Conservation (phyloP, 2,888 invertebrate genomes). For the Eueremaeus valkanovi region DNA sequence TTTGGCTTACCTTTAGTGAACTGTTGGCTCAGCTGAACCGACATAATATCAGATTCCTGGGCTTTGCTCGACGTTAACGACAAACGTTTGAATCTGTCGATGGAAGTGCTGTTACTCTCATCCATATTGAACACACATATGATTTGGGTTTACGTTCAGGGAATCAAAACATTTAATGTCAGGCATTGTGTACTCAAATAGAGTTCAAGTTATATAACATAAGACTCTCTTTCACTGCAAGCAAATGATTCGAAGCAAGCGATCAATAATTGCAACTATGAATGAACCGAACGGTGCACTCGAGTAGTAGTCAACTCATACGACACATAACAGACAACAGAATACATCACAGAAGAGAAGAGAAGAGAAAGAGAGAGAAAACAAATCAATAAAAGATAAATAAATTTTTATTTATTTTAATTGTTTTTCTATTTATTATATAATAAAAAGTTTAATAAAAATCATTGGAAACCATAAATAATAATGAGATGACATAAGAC, state of each 20-base stretch:
- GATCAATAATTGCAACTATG: conserved; percentile 8
- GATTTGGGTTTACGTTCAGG: background rate
- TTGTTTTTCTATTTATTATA: conserved; percentile 1
- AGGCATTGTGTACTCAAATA: conserved; percentile 17
- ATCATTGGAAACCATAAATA: background rate
- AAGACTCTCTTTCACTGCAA: background rate
- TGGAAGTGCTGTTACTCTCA: conserved; percentile 25
- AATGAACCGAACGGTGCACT: conserved; percentile 29
- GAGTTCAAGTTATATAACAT: conserved; percentile 6
- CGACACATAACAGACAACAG: background rate
- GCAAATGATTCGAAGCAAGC: background rate
- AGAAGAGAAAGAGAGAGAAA: too few species aligned
- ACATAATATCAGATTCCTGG: conserved; percentile 43
- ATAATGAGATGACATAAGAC: conserved; percentile 20
- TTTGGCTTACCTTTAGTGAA: conserved; percentile 42
- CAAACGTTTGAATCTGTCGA: conserved; percentile 39
- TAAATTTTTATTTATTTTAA: background rate
- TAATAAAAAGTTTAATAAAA: conserved; percentile 6
- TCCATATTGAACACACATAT: conserved; percentile 11
- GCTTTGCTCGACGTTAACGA: conserved; percentile 44
- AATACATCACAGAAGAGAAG: background rate
- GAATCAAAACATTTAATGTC: conserved; percentile 11
- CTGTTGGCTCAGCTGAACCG: conserved; percentile 40
- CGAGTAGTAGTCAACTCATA: background rate
- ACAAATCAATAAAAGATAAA: conserved; percentile 8